Percentiles rank a stretch among this genome's conserved stretches.
Conservation (phyloP, 2,888 invertebrate genomes). For the Phanerotoma sp. region DNA sequence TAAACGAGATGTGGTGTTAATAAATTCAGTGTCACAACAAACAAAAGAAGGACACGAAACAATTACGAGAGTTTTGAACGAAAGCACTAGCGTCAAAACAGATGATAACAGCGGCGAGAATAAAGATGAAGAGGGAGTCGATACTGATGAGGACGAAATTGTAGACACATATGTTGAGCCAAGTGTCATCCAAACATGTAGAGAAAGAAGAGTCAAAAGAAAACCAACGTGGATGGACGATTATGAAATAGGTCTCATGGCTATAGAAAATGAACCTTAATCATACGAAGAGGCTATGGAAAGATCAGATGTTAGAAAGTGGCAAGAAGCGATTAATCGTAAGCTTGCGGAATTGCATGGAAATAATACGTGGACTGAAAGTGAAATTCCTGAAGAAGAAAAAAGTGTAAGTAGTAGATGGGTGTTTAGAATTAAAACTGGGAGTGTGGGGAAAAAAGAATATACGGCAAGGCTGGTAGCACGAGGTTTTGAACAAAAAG, state of each 20-base stretch:
- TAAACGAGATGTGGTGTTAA: neutral
- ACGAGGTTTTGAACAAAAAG: constrained; percentile 1
- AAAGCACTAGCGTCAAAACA: too few relatives aligned
- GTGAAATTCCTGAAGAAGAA: neutral
- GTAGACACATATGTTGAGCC: too few relatives aligned
- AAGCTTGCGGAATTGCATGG: neutral
- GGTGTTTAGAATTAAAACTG: constrained; percentile 4
- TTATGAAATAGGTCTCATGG: neutral
- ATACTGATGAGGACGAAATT: too few relatives aligned
- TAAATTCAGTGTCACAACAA: too few relatives aligned
- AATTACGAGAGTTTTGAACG: too few relatives aligned
- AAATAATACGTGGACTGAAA: neutral
- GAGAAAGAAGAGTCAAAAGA: neutral
- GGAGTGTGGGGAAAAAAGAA: neutral
- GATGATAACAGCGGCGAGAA: too few relatives aligned
- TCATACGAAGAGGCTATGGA: neutral
- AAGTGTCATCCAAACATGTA: too few relatives aligned
- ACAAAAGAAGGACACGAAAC: too few relatives aligned
- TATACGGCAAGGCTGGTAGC: constrained; percentile 9
- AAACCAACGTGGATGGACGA: neutral
- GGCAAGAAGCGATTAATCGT: constrained; percentile 4
- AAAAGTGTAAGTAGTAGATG: neutral
- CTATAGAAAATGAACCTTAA: neutral
- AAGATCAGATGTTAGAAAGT: neutral
- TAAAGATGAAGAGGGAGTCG: too few relatives aligned